Base-by-base conservation (phyloP, 2,797 vertebrate genomes). In the Chloroceryle amazona region DNA sequence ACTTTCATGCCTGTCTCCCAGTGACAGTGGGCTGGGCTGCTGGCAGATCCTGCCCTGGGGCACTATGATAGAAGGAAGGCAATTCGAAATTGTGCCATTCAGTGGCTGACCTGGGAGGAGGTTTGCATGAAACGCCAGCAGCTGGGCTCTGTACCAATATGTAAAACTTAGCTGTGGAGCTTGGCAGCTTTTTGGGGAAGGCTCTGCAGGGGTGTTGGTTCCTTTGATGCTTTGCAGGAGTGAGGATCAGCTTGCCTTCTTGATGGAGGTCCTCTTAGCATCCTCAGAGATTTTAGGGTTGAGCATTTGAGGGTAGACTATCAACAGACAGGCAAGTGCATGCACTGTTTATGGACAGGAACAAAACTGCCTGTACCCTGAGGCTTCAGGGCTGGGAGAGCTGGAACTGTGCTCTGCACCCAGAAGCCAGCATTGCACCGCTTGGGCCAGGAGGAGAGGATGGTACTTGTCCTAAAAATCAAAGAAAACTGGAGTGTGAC, bases 331-430 rank as follows among this genome's bases (percentile, higher is more conserved):
- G 86, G 26, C 12, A 66, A 47, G 42, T 37, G 29, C 46, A 46
- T 0, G 0, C 20, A 1, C 14, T 2, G 1, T 1, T 79, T 90
- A 65, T 68, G 55, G 46, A 10, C 16, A 35, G 60, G 29, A 93
- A 1, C 54, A 35, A 74, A 68, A 1, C 17, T 3, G 2, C 28
- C 41, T 1, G 0, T 37, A 6, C 0, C 0, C 7, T 1, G 20
- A 54, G 23, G 33, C n/a, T 67, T 26, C 22, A 31, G 74, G 42
- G 7, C 17, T 25, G 52, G 14, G 25, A 26, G 26, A 60, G 65
- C 49, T 57, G 37, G 8, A 19, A 10, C 71, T 73, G 31, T 47
- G 67, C 55, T 52, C 26, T 78, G 71, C 16, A 15, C 18, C 16
- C 7, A 1, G n/a, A 51, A 67, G 8, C 35, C 65, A 39, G 29